phyloP scores from a whole-genome alignment of 2,797 vertebrate species.

The Sciurus carolinensis region DNA sequence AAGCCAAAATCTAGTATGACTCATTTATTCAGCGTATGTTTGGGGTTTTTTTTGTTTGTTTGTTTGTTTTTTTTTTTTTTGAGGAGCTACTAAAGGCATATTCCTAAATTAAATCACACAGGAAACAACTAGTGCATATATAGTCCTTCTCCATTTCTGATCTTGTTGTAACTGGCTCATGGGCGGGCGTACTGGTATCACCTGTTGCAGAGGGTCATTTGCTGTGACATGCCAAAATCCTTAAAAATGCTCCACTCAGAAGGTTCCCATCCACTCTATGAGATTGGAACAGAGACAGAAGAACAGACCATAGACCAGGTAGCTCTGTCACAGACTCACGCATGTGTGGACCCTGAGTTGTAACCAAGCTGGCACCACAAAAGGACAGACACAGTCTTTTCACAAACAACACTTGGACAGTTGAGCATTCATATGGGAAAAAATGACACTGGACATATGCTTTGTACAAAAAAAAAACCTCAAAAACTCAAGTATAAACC shows the following conservation, averaged over 20 bases:
- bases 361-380: background rate
- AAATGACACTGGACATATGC: background rate
- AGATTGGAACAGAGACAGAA: background rate
- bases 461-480: background rate
- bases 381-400: background rate
- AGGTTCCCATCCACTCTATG: background rate
- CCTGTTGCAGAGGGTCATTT: background rate
- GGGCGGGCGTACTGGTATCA: background rate
- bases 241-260: background rate
- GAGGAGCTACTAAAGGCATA: background rate
- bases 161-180: background rate
- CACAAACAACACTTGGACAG: background rate
- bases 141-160: constrained; percentile 6
- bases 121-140: background rate
- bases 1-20: background rate
- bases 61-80: background rate
- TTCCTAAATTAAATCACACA: constrained; percentile 43
- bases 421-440: background rate
- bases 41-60: too few relatives aligned
- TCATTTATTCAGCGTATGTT: background rate
- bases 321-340: background rate
- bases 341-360: background rate
- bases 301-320: background rate
- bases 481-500: background rate
- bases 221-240: background rate